Conservation (phyloP, 2,113 vertebrate genomes). For the Notechis scutatus region DNA sequence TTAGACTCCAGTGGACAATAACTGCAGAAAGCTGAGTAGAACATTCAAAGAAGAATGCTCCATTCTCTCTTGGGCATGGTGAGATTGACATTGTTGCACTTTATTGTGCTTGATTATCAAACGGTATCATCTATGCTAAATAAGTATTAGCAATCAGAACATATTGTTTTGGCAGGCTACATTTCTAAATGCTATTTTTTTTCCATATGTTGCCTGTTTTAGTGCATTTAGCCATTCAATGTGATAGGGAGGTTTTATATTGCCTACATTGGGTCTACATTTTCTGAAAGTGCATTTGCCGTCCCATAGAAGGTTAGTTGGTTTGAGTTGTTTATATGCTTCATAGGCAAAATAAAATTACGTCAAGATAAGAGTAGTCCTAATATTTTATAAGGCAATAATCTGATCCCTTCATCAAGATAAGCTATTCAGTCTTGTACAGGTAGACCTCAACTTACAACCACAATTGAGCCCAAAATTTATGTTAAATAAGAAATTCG, state of each 20-base stretch:
- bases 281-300: neutral
- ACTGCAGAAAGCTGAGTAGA: neutral
- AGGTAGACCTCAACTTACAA: no score
- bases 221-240: neutral
- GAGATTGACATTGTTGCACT: neutral
- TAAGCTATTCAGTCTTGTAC: slow-evolving; percentile 49
- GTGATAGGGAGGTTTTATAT: neutral
- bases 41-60: neutral
- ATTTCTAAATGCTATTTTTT: neutral
- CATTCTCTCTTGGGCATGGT: neutral
- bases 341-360: neutral
- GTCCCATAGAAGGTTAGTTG: neutral
- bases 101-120: neutral
- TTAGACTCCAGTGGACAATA: no score
- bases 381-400: slow-evolving; percentile 21
- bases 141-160: neutral
- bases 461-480: no score
- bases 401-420: slow-evolving; percentile 33
- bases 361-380: neutral
- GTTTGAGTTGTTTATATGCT: neutral
- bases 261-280: neutral
- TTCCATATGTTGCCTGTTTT: neutral
- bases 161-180: neutral
- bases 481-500: no score
- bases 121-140: neutral